A percentile compares a stretch with the other conserved stretches of the same genome.
phyloP scores from a whole-genome alignment of 2,797 vertebrate genomes.

The Spondyliosoma cantharus region DNA sequence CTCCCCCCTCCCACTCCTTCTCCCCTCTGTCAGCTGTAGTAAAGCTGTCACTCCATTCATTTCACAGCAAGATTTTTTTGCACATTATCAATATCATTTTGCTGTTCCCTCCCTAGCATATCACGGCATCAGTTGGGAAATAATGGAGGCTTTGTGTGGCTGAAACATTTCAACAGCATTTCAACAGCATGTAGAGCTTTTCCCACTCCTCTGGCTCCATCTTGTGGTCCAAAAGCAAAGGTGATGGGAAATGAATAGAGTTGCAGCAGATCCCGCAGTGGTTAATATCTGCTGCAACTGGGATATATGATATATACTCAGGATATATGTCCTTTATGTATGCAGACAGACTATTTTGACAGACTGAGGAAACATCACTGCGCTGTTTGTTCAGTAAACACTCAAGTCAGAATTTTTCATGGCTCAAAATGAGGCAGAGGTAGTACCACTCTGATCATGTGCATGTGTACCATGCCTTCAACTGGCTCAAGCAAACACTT shows the following conservation, averaged over 20 bases:
- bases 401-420: not conserved
- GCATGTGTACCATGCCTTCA: no score
- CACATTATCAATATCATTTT: conserved; percentile 22
- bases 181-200: not conserved
- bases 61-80: conserved; percentile 24
- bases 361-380: not conserved
- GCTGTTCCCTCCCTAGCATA: conserved; percentile 19
- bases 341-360: not conserved
- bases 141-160: conserved; percentile 66
- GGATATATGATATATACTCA: not conserved
- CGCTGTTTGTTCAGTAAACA: not conserved
- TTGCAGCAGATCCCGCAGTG: not conserved
- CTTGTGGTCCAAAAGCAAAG: conserved; percentile 52
- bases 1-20: not conserved
- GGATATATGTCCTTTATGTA: not conserved
- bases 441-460: no score
- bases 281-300: not conserved
- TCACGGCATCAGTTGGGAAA: conserved; percentile 47
- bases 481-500: no score
- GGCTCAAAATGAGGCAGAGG: no score
- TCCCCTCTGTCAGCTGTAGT: not conserved
- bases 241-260: not conserved
- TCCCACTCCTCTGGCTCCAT: conserved; percentile 56
- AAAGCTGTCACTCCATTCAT: conserved; percentile 15
- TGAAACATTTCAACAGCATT: conserved; percentile 1